phyloP scores from a whole-genome alignment of 2,113 vertebrate species.

The Hippocampus guttulatus region DNA sequence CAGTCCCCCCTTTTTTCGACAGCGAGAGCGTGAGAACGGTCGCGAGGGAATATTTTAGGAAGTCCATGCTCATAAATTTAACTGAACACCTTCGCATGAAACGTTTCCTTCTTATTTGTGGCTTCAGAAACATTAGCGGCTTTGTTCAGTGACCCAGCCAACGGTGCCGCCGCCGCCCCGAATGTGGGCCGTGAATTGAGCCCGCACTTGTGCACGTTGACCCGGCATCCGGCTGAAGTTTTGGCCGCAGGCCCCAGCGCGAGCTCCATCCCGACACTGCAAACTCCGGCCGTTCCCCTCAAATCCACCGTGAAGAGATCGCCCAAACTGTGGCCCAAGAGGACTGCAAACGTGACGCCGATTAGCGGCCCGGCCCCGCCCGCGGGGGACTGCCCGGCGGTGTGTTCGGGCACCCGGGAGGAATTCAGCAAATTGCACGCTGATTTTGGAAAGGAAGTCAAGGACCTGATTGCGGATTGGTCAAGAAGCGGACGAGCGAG shows the following conservation, averaged over 20 bases:
- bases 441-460: slow-evolving; percentile 71
- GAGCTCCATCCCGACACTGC: slow-evolving; percentile 28
- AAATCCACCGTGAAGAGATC: slow-evolving; percentile 52
- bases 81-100: too few relatives aligned
- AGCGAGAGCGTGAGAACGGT: too few relatives aligned
- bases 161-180: slow-evolving; percentile 33
- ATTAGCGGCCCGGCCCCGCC: slow-evolving; percentile 21
- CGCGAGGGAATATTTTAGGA: too few relatives aligned
- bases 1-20: too few relatives aligned
- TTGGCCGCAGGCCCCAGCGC: slow-evolving; percentile 9
- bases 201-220: neutral
- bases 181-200: neutral
- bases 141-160: slow-evolving; percentile 20
- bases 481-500: slow-evolving; percentile 26
- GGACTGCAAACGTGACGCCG: slow-evolving; percentile 39
- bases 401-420: slow-evolving; percentile 11
- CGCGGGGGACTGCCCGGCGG: slow-evolving; percentile 30
- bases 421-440: slow-evolving; percentile 68
- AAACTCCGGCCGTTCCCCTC: slow-evolving; percentile 5
- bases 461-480: slow-evolving; percentile 53
- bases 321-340: slow-evolving; percentile 65
- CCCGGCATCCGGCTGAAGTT: neutral
- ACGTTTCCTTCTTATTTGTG: neutral
- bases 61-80: too few relatives aligned
- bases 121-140: slow-evolving; percentile 48